A percentile compares a stretch with the other conserved stretches of the same genome.
These are phyloP conservation scores for Anguilla pacifica DNA, from an alignment of 2,797 vertebrate species.

Conservation along the genomic window DNA sequence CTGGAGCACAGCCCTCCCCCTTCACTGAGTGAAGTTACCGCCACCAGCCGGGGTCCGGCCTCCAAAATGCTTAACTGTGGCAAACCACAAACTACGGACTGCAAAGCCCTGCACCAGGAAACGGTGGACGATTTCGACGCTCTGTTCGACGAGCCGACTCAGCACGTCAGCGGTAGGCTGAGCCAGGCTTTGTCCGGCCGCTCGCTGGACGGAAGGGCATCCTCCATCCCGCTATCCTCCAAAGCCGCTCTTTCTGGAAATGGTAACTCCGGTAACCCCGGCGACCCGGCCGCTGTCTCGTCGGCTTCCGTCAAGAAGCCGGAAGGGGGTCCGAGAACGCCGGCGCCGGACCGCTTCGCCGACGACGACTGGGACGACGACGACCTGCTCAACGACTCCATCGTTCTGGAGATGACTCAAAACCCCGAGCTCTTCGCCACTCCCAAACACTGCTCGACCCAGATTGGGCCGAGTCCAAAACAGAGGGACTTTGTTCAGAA, in stretches of 20 bases:
- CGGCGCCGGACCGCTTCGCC: constrained; percentile 57
- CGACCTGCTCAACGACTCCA: constrained; percentile 79
- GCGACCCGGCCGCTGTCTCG: neutral
- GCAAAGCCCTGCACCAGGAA: constrained; percentile 60
- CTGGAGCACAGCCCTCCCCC: constrained; percentile 32
- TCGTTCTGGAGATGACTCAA: constrained; percentile 80
- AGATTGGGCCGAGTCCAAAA: constrained; percentile 46
- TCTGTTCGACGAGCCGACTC: constrained; percentile 87
- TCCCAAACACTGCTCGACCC: constrained; percentile 59
- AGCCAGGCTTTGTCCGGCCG: constrained; percentile 68
- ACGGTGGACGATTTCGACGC: constrained; percentile 76
- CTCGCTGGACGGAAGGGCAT: constrained; percentile 55
- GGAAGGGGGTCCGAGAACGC: constrained; percentile 36
- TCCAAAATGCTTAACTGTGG: constrained; percentile 42
- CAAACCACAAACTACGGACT: constrained; percentile 27
- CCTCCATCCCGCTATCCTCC: neutral
- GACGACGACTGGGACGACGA: constrained; percentile 81
- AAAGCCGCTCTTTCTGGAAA: neutral
- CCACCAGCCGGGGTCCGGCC: constrained; percentile 32
- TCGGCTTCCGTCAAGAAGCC: constrained; percentile 17
- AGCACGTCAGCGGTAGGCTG: constrained; percentile 70
- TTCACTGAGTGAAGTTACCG: constrained; percentile 36
- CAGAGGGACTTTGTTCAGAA: neutral
- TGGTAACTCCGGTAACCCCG: neutral
- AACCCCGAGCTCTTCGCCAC: constrained; percentile 65